A percentile compares a stretch with the other conserved stretches of the same genome.
Evolutionary conservation across 2,113 vertebrate genomes (phyloP).

Genomic region (Sinocyclocheilus grahami): DNA sequence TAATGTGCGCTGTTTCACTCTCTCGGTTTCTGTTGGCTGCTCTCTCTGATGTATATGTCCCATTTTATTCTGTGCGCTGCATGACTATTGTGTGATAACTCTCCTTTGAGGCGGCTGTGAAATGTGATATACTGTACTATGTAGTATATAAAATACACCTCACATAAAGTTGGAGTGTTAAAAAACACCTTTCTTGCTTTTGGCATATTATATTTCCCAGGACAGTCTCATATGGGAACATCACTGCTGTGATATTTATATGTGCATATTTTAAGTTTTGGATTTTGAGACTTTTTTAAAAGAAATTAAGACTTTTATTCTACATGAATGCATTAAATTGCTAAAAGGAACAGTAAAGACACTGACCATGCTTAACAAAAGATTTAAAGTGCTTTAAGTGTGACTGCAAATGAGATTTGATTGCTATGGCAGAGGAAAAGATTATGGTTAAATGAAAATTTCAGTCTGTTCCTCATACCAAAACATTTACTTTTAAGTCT

Average conservation of each 20-base stretch:
- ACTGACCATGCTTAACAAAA: not conserved
- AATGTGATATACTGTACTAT: not conserved
- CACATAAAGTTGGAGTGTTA: not conserved
- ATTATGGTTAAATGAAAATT: not conserved
- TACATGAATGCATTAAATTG: not conserved
- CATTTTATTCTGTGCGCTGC: slow-evolving; percentile 7
- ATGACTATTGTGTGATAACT: slow-evolving; percentile 15
- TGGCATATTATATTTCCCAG: not conserved
- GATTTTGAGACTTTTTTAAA: no score
- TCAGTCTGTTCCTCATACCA: not conserved
- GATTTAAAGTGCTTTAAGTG: not conserved
- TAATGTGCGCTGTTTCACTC: slow-evolving; percentile 51
- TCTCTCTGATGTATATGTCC: slow-evolving; percentile 16
- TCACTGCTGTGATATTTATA: no score
- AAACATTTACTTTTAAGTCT: not conserved
- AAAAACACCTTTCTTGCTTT: not conserved
- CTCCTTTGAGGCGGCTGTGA: not conserved
- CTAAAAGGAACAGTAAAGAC: no score
- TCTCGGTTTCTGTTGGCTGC: slow-evolving; percentile 41
- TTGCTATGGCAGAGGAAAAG: not conserved
- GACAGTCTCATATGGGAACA: not conserved
- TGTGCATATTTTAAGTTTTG: no score
- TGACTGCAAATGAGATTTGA: not conserved
- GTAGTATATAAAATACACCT: not conserved
- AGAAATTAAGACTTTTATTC: no score